Conservation (phyloP, 2,113 vertebrate species). For the Malurus alboscapulatus region DNA sequence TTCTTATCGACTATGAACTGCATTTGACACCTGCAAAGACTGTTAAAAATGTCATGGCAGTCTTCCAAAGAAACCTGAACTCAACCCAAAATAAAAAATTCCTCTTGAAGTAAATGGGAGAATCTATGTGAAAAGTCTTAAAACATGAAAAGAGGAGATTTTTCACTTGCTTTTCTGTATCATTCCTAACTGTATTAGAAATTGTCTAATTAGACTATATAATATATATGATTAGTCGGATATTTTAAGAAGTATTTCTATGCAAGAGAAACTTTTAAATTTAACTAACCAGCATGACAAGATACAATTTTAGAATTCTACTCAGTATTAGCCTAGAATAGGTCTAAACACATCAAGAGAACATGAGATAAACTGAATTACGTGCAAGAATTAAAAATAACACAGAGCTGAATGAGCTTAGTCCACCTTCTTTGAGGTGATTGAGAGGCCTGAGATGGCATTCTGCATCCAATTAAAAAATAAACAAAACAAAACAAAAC, state of each 20-base stretch:
- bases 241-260: neutral
- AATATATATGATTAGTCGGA: neutral
- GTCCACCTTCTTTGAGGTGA: neutral
- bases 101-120: neutral
- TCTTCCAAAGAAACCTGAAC: neutral
- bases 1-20: neutral
- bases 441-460: neutral
- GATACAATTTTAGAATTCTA: neutral
- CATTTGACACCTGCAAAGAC: neutral
- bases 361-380: neutral
- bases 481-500: too few relatives aligned
- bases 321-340: neutral
- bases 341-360: neutral
- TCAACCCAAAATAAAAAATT: neutral
- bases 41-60: neutral
- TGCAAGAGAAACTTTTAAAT: neutral
- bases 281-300: neutral
- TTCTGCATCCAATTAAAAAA: neutral
- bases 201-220: neutral
- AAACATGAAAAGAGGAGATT: rapidly evolving
- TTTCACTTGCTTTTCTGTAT: neutral
- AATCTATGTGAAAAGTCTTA: neutral
- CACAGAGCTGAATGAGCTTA: neutral
- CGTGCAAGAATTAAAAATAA: neutral
- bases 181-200: neutral